Conservation (phyloP, 2,888 invertebrate species). For the Pediacus dermestoides region DNA sequence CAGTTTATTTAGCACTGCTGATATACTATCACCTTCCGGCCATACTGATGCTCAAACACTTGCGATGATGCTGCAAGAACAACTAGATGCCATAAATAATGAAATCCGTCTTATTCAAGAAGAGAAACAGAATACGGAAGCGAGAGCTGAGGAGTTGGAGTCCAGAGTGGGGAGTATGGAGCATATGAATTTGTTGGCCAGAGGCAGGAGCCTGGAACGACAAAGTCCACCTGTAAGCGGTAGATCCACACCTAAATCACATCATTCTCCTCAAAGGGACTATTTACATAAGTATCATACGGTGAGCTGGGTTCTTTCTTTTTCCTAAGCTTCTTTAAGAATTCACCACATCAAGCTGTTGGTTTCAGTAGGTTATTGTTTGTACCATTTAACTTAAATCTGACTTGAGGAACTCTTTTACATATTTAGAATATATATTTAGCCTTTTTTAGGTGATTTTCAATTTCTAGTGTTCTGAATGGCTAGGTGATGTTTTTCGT, state of each 20-base stretch:
- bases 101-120: conserved; percentile 78
- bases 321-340: conserved; percentile 1
- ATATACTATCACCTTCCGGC: conserved; percentile 66
- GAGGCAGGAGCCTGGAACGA: conserved; percentile 66
- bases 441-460: no score
- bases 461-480: no score
- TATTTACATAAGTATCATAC: conserved; percentile 95
- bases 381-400: no score
- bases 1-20: conserved; percentile 69
- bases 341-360: no score
- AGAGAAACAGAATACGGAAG: conserved; percentile 82
- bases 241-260: conserved; percentile 78
- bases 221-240: conserved; percentile 86
- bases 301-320: conserved; percentile 57
- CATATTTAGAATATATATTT: no score
- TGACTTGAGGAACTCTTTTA: no score
- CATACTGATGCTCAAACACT: conserved; percentile 91
- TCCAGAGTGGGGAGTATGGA: conserved; percentile 94
- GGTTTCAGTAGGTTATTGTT: no score
- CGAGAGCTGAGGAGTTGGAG: conserved; percentile 95
- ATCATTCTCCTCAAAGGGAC: conserved; percentile 76
- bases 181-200: conserved; percentile 81
- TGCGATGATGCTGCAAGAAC: conserved; percentile 98
- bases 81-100: conserved; percentile 98
- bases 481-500: no score